These are phyloP conservation scores for Adoxophyes honmai DNA, from an alignment of 1,140 invertebrate species.

Conservation along the genomic window DNA sequence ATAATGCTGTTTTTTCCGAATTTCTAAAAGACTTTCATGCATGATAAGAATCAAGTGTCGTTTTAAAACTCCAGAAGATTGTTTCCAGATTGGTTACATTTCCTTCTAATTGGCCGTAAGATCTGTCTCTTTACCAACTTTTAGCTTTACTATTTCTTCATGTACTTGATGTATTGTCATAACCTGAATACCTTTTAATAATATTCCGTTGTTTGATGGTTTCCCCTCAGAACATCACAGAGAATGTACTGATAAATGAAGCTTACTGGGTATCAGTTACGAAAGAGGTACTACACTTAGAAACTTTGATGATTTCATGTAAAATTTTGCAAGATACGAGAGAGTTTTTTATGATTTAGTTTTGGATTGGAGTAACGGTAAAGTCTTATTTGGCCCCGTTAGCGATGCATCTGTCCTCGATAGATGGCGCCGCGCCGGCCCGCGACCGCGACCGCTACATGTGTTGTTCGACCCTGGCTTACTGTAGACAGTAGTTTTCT, in stretches of 20 bases:
- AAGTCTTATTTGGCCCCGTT: conserved; percentile 76
- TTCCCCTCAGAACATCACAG: conserved; percentile 91
- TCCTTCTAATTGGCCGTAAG: conserved; percentile 61
- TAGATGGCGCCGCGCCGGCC: conserved; percentile 51
- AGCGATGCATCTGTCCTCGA: conserved; percentile 77
- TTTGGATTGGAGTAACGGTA: conserved; percentile 76
- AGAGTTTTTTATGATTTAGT: conserved; percentile 75
- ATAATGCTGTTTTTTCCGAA: conserved; percentile 41
- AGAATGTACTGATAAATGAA: conserved; percentile 95
- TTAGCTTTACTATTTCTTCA: conserved; percentile 23
- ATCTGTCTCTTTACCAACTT: conserved; percentile 39
- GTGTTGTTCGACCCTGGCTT: conserved; percentile 73
- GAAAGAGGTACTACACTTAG: conserved; percentile 87
- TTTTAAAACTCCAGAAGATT: conserved; percentile 33
- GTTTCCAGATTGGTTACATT: conserved; percentile 67
- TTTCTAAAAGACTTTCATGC: conserved; percentile 59
- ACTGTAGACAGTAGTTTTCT: conserved; percentile 70
- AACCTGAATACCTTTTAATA: conserved; percentile 61
- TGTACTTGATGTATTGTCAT: conserved; percentile 36
- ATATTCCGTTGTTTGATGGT: conserved; percentile 73
- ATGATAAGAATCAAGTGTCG: conserved; percentile 33
- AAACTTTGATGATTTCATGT: conserved; percentile 76
- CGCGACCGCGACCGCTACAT: conserved; percentile 37
- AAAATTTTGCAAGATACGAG: conserved; percentile 75
- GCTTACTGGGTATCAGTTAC: conserved; percentile 93